A percentile compares a stretch with the other conserved stretches of the same genome.
These are phyloP conservation scores for Acronicta psi DNA, from an alignment of 2,888 invertebrate species.

Conservation along the genomic window DNA sequence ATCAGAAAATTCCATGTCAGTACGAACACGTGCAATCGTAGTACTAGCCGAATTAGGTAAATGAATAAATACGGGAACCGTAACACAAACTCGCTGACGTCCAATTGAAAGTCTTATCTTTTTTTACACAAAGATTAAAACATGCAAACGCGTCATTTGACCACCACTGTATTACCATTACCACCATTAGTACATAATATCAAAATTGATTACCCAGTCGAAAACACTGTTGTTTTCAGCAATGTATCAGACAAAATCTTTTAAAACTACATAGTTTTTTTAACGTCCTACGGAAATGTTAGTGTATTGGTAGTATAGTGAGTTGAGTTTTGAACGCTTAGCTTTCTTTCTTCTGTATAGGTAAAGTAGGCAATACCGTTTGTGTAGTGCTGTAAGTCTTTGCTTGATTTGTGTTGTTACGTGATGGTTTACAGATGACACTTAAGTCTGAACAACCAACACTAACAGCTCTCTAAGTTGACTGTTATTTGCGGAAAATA, in stretches of 20 bases:
- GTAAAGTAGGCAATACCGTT: background rate
- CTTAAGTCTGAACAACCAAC: no score
- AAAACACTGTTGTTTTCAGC: no score
- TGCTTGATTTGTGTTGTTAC: slow-evolving; percentile 7
- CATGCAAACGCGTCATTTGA: slow-evolving; percentile 17
- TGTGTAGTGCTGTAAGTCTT: background rate
- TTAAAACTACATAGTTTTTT: no score
- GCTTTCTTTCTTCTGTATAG: no score
- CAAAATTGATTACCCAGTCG: no score
- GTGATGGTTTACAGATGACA: slow-evolving; percentile 16
- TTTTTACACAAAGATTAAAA: slow-evolving; percentile 39
- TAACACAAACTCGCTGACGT: slow-evolving; percentile 55
- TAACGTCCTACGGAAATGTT: no score
- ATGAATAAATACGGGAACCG: slow-evolving; percentile 53
- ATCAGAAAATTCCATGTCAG: background rate
- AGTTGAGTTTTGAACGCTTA: no score
- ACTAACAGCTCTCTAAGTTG: slow-evolving; percentile 5
- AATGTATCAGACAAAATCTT: no score
- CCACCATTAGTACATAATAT: no score
- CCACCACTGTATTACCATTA: background rate
- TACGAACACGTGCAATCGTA: slow-evolving; percentile 35
- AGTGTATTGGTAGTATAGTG: no score
- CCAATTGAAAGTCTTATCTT: slow-evolving; percentile 53
- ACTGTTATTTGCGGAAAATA: slow-evolving; percentile 8
- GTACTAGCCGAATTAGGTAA: slow-evolving; percentile 55